These are phyloP conservation scores for Cyprinodon variegatus DNA, from an alignment of 2,113 vertebrate species.

Conservation along the genomic window DNA sequence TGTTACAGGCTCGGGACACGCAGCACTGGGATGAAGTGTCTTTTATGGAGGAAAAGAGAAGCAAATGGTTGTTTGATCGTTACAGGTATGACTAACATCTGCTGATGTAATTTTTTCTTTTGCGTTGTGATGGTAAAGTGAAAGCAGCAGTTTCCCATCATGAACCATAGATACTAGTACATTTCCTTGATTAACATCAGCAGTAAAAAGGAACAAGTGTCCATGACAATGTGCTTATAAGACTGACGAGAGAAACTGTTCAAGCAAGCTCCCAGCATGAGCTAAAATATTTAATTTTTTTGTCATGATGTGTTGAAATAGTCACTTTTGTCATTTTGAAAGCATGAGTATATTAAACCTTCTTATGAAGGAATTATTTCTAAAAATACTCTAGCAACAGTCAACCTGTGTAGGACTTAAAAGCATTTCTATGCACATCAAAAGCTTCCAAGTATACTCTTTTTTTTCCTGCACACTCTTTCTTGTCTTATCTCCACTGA, in stretches of 20 bases:
- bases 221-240: not conserved
- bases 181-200: slow-evolving; percentile 8
- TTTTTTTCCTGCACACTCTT: not conserved
- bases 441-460: not conserved
- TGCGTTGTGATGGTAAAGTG: too few species aligned
- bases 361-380: not conserved
- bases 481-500: slow-evolving; percentile 53
- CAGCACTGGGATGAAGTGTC: too few species aligned
- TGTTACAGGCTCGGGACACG: too few species aligned
- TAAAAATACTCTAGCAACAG: not conserved
- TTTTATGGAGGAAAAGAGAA: too few species aligned
- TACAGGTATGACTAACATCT: too few species aligned
- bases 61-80: too few species aligned
- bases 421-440: slow-evolving; percentile 10
- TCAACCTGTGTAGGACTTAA: not conserved
- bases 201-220: slow-evolving; percentile 13
- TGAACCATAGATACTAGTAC: not conserved
- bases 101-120: too few species aligned
- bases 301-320: not conserved
- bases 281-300: not conserved
- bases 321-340: not conserved
- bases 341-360: not conserved
- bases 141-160: too few species aligned
- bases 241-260: not conserved
- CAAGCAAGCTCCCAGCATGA: not conserved